phyloP scores from a whole-genome alignment of 2,888 invertebrate genomes.

The Caradrina kadenii region DNA sequence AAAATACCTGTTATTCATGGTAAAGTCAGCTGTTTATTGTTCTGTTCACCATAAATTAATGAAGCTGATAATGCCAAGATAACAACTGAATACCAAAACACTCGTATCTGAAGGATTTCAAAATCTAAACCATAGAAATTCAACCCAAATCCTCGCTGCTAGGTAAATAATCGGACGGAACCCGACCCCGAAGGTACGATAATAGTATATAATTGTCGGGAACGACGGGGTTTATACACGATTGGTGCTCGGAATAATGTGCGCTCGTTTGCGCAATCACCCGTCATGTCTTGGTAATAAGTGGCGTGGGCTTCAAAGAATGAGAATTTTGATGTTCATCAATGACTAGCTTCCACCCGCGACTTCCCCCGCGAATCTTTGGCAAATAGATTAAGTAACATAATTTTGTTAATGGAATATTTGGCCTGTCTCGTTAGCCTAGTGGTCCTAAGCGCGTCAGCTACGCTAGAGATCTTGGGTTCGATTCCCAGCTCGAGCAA shows the following conservation, averaged over 20 bases:
- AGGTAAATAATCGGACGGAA: slow-evolving; percentile 26
- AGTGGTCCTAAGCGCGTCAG: too few species aligned
- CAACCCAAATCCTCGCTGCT: slow-evolving; percentile 4
- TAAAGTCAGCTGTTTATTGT: too few species aligned
- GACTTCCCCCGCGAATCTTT: too few species aligned
- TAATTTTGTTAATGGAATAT: too few species aligned
- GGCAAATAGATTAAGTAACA: too few species aligned
- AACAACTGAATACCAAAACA: neutral
- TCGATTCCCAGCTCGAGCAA: too few species aligned
- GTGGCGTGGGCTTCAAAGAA: neutral
- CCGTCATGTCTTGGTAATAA: slow-evolving; percentile 13
- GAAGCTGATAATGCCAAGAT: neutral
- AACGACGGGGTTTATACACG: slow-evolving; percentile 32
- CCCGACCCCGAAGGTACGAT: slow-evolving; percentile 29
- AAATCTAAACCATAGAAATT: slow-evolving; percentile 31
- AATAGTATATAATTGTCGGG: slow-evolving; percentile 49
- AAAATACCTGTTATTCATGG: too few species aligned
- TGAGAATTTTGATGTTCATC: slow-evolving; percentile 2
- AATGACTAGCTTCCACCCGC: too few species aligned
- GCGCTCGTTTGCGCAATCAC: slow-evolving; percentile 30
- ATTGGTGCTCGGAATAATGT: slow-evolving; percentile 38
- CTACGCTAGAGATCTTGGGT: too few species aligned
- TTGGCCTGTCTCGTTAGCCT: too few species aligned
- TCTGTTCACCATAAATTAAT: neutral
- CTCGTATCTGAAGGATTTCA: slow-evolving; percentile 12